Base-by-base conservation (phyloP, 2,888 invertebrate genomes). In the Euclidia mi region DNA sequence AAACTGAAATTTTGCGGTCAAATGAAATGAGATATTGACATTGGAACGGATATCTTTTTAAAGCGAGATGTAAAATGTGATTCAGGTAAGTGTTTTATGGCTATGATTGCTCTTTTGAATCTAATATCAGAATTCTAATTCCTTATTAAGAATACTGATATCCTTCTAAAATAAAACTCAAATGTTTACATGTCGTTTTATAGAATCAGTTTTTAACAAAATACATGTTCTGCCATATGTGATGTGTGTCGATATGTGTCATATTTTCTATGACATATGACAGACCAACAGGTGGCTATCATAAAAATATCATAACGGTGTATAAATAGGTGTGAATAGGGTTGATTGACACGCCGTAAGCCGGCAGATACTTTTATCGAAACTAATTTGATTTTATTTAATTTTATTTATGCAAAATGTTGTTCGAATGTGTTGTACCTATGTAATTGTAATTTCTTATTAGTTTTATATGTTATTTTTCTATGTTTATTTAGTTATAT, bases 281-380 rank as follows among this genome's bases (percentile, higher is more conserved):
- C 7, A 61, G 64, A 60, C 81, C 83, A 85, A 86, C 83, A 85
- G 85, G 85, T 85, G 85, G 70, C 60, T 25, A 25, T 25, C 20
- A 34, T 53, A 18, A 55, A 17, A 55, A 69, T 71, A 66, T 62
- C 56, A 64, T 66, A 68, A 62, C 65, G 52, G 12, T 49, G 45
- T 56, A 59, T 15, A 37, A 20, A 45, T 34, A 6, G n/a, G 3
- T 40, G 20, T 1, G 17, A n/a, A 10, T 17, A 37, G 17, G 18
- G 2, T n/a, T 18, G 37, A 10, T 40, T 18, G 10, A 25, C 15
- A 42, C 7, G 4, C 7, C 20, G 20, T 25, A 25, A 6, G 6
- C 4, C 20, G 7, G 20, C 20, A 6, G 20, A 25, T 25, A 7
- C 20, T n/a, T n/a, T n/a, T n/a, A 25, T 25, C 20, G 4, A 25